Evolutionary conservation across 2,113 vertebrate species (phyloP), one percentile per base, ranked within the genome.

Genomic region (Takifugu flavidus): DNA sequence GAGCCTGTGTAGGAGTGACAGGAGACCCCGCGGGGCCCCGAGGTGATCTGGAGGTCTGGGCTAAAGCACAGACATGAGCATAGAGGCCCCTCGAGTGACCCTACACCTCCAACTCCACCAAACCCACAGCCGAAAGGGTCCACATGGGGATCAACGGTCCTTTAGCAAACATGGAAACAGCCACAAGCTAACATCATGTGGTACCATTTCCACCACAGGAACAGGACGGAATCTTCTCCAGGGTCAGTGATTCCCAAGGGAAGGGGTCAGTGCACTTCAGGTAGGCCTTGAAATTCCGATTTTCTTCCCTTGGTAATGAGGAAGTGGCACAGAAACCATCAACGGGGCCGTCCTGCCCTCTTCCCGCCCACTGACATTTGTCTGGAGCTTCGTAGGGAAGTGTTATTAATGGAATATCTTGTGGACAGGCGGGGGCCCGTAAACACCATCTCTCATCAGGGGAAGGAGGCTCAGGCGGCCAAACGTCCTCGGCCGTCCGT

Each of bases 31-130:
- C 67, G 51, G 76, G 59, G 72, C 72, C 67, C 56, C 2, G 2
- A 65, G 71, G 78, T 84, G 78, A 84, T 81, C 79, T 79, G 60
- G 71, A 71, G 76, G 74, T 82, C 74, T 80, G 56, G n/a, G 62
- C 53, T 61, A 51, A 78, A 10, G 29, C 72, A 50, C 54, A 62
- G n/a, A 60, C 25, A 2, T 13, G 46, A 73, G 68, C 56, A 72
- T 3, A 15, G 56, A 45, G 44, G 46, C 61, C 54, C 58, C 71
- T 12, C 54, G 31, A 26, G 20, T 20, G 20, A 20, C 20, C 20
- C 72, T 68, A 61, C n/a, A 52, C 28, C 12, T 49, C 39, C 62
- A 64, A 54, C 25, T 20, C 20, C 20, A 20, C 20, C 20, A 20
- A 20, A 20, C 20, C 20, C 20, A 20, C 20, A 20, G 20, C 20